Base-by-base conservation (phyloP, 1,140 invertebrate genomes). In the Temnothorax nylanderi region DNA sequence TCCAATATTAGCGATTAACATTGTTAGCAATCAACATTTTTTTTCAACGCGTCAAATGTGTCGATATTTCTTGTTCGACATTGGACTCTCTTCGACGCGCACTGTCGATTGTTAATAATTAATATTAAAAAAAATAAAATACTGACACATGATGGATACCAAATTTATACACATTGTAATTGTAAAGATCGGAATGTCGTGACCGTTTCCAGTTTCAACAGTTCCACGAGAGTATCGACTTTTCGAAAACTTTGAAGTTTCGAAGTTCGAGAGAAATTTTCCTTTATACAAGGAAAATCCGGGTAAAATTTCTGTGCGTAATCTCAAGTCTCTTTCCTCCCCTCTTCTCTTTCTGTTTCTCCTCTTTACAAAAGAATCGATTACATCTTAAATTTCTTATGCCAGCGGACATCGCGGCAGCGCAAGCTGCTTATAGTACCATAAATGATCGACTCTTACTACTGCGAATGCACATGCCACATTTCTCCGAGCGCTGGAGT, bases 391-490 rank as follows among this genome's bases (percentile, higher is more conserved):
- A 87, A 72, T 72, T 80, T 81, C 56, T 54, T 88, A 81, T 51
- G 18, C 71, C 64, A 2, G 58, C 34, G 5, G 34, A 67, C 76
- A 13, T 67, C 58, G 72, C 18, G 58, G 74, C 5, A 78, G 37
- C 41, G 37, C 71, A 85, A 21, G 21, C 51, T 47, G 74, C 82
- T 26, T 85, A 85, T 85, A 65, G 88, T 34, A 74, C 62, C 44
- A 67, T 62, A 54, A 84, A 2, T 75, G 44, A 87, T 74, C 69
- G 89, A 87, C 85, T 87, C 85, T 74, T 74, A 90, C 88, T 90
- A 90, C 89, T 90, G 64, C 1, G 49, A 85, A 1, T 10, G 16
- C 3, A 44, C 11, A 41, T 26, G 26, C 13, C 26, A 2, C 26
- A 37, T 47, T 26, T 49, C 49, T 56, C 58, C 26, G n/a, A 13